Percentiles rank a stretch among this genome's conserved stretches.
Evolutionary conservation across 1,140 invertebrate genomes (phyloP).

Genomic region (Philotrypesis tridentata): DNA sequence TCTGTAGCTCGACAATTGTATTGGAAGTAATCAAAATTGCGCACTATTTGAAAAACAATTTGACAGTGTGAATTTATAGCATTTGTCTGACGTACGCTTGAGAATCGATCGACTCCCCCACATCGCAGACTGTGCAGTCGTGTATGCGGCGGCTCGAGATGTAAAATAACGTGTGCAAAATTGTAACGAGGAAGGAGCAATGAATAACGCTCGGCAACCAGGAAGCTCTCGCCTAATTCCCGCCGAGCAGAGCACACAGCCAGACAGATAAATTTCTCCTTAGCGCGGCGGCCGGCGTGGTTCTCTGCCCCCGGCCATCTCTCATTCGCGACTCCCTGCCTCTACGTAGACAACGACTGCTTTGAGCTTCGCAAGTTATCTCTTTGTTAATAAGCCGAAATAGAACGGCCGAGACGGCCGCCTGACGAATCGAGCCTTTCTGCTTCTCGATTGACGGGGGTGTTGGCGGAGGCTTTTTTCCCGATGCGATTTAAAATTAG

Average conservation of each 20-base stretch:
- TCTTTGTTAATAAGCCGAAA: slow-evolving; percentile 25
- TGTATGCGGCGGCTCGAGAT: too few species aligned
- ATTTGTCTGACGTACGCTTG: too few species aligned
- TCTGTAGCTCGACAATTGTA: too few species aligned
- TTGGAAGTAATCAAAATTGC: too few species aligned
- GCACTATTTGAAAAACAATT: too few species aligned
- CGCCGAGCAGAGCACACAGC: background rate
- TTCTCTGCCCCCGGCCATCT: background rate
- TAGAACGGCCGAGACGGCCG: slow-evolving; percentile 3
- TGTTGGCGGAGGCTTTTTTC: too few species aligned
- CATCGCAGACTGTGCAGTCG: too few species aligned
- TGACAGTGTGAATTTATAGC: too few species aligned
- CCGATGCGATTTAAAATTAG: too few species aligned
- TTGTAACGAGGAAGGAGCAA: background rate
- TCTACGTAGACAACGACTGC: background rate
- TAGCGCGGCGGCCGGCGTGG: background rate
- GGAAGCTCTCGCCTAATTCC: slow-evolving; percentile 18
- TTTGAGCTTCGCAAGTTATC: background rate
- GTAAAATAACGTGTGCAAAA: too few species aligned
- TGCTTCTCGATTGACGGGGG: background rate
- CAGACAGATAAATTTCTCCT: slow-evolving; percentile 31
- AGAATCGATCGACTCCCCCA: too few species aligned
- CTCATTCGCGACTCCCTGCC: background rate
- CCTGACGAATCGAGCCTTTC: background rate
- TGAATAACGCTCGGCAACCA: background rate